Conservation (phyloP, 2,888 invertebrate species). For the Euproctis similis region DNA sequence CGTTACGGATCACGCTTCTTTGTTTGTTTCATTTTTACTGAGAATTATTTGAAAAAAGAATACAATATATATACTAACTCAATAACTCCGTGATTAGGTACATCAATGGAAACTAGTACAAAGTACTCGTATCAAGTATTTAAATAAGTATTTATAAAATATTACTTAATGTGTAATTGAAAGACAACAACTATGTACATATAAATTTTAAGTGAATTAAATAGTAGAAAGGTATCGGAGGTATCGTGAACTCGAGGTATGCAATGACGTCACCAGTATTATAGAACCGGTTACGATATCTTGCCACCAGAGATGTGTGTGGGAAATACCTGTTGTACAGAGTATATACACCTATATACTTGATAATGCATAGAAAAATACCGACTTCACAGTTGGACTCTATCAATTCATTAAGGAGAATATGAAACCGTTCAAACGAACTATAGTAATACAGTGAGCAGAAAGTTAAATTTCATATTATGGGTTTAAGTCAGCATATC, state of each 20-base stretch:
- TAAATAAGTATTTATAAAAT: too few species aligned
- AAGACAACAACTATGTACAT: too few species aligned
- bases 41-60: too few species aligned
- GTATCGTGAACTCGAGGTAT: slow-evolving; percentile 32
- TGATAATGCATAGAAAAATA: too few species aligned
- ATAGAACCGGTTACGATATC: slow-evolving; percentile 43
- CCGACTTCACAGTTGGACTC: slow-evolving; percentile 23
- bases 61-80: not conserved
- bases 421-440: slow-evolving; percentile 22
- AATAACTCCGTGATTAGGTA: not conserved
- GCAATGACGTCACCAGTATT: slow-evolving; percentile 37
- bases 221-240: slow-evolving; percentile 27
- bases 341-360: slow-evolving; percentile 27
- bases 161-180: too few species aligned
- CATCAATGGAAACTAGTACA: not conserved
- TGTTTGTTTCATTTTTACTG: slow-evolving; percentile 4
- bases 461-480: slow-evolving; percentile 31
- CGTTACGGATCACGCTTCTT: slow-evolving; percentile 5
- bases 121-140: too few species aligned
- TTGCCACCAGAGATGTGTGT: slow-evolving; percentile 40
- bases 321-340: slow-evolving; percentile 46
- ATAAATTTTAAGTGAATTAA: slow-evolving; percentile 4
- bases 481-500: too few species aligned
- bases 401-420: slow-evolving; percentile 14
- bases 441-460: slow-evolving; percentile 13